Conservation (phyloP, 2,888 invertebrate genomes). For the Agrotis ipsilon region DNA sequence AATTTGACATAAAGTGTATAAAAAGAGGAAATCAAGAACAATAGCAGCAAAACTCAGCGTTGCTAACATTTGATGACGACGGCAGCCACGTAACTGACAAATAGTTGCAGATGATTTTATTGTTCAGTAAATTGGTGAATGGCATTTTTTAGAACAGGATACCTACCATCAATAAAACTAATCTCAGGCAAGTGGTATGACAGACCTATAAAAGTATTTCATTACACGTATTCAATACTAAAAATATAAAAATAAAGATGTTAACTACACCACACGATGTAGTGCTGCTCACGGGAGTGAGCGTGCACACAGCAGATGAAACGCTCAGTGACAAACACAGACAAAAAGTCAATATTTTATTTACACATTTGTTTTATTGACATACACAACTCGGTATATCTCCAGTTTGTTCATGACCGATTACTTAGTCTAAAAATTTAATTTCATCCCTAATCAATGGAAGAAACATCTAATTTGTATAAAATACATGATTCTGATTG, state of each 20-base stretch:
- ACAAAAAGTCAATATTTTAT: conserved; percentile 88
- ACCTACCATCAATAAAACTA: conserved; percentile 59
- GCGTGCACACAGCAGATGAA: conserved; percentile 31
- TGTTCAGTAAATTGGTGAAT: neutral
- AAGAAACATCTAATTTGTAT: conserved; percentile 87
- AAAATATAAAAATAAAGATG: conserved; percentile 38
- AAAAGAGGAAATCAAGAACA: too few species aligned
- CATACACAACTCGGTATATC: conserved; percentile 88
- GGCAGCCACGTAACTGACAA: too few species aligned
- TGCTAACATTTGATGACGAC: too few species aligned
- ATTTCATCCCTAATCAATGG: conserved; percentile 87
- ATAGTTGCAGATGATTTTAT: neutral
- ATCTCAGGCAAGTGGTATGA: conserved; percentile 57
- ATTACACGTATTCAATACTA: conserved; percentile 35
- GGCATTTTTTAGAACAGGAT: conserved; percentile 22
- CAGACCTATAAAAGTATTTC: conserved; percentile 41
- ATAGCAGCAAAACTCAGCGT: too few species aligned
- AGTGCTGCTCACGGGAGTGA: conserved; percentile 13
- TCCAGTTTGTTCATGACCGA: conserved; percentile 89
- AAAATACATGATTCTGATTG: conserved; percentile 90
- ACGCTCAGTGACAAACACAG: conserved; percentile 71
- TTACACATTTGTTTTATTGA: conserved; percentile 89
- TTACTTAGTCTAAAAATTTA: conserved; percentile 84
- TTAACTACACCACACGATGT: conserved; percentile 27
- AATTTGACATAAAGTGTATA: too few species aligned